These are phyloP conservation scores for Micropoecilia bifurca DNA, from an alignment of 2,797 vertebrate genomes.

Conservation along the genomic window DNA sequence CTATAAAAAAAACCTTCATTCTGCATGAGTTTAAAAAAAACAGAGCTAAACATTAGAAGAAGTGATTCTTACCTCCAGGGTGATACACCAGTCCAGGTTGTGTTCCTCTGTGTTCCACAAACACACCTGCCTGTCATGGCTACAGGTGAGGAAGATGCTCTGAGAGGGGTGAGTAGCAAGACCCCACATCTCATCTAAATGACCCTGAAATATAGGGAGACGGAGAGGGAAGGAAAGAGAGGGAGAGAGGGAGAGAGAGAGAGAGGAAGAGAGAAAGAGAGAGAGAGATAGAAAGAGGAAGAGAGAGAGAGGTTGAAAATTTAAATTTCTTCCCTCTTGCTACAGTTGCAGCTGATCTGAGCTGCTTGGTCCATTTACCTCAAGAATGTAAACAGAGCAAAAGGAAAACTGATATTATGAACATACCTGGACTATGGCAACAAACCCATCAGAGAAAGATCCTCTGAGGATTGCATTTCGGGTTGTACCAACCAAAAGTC, in stretches of 20 bases:
- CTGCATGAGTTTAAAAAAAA: neutral
- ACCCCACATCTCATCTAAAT: slow-evolving; percentile 94
- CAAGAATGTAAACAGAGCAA: neutral
- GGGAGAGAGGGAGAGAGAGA: neutral
- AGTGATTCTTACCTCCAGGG: slow-evolving; percentile 82
- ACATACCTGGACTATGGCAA: slow-evolving; percentile 89
- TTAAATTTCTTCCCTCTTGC: neutral
- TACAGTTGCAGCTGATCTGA: neutral
- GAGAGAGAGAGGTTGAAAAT: neutral
- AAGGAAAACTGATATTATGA: neutral
- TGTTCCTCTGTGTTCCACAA: slow-evolving; percentile 89
- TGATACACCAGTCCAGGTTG: slow-evolving; percentile 86
- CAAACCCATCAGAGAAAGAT: slow-evolving; percentile 85
- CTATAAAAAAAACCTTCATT: neutral
- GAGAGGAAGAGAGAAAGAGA: neutral
- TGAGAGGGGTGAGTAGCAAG: slow-evolving; percentile 88
- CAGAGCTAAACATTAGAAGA: neutral
- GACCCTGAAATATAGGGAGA: slow-evolving; percentile 80
- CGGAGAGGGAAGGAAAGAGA: too few relatives aligned
- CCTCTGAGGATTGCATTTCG: slow-evolving; percentile 90
- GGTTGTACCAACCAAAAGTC: slow-evolving; percentile 90
- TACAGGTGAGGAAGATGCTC: slow-evolving; percentile 89
- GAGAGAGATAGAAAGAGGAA: neutral
- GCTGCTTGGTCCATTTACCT: neutral
- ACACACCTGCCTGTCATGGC: slow-evolving; percentile 91